These are phyloP conservation scores for Sycophila texana DNA, from an alignment of 2,888 invertebrate genomes.

Conservation along the genomic window DNA sequence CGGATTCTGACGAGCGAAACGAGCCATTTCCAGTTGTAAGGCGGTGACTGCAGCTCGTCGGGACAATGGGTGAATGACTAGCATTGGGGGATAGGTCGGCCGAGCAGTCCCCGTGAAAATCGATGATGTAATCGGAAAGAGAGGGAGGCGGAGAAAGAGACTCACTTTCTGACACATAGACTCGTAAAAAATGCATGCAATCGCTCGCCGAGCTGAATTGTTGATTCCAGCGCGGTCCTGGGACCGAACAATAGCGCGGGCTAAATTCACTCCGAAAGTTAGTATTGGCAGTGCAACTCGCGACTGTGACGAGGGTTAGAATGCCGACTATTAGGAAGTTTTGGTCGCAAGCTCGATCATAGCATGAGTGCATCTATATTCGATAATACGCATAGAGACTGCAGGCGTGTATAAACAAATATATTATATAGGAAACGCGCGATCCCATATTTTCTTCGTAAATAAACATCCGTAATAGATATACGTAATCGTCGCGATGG, in stretches of 20 bases:
- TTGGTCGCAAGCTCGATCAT: conserved; percentile 17
- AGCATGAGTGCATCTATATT: neutral
- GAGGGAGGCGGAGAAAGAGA: conserved; percentile 10
- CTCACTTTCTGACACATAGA: conserved; percentile 4
- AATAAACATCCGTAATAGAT: no score
- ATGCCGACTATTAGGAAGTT: conserved; percentile 7
- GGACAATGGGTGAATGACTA: neutral
- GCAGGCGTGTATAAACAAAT: neutral
- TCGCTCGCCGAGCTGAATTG: conserved; percentile 47
- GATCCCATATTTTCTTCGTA: no score
- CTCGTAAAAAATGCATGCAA: conserved; percentile 51
- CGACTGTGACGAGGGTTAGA: conserved; percentile 46
- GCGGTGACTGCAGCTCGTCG: no score
- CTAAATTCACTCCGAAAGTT: conserved; percentile 23
- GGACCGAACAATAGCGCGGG: neutral
- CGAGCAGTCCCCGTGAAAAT: conserved; percentile 22
- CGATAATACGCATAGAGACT: conserved; percentile 11
- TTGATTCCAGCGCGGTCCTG: conserved; percentile 36
- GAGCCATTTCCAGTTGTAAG: no score
- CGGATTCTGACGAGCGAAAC: no score
- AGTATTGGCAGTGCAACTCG: conserved; percentile 25
- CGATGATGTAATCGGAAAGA: conserved; percentile 31
- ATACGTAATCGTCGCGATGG: no score
- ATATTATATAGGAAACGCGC: no score
- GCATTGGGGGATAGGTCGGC: neutral